Evolutionary conservation across 2,113 vertebrate genomes (phyloP), one percentile per base, ranked within the genome.

Genomic region (Onychostoma macrolepis): DNA sequence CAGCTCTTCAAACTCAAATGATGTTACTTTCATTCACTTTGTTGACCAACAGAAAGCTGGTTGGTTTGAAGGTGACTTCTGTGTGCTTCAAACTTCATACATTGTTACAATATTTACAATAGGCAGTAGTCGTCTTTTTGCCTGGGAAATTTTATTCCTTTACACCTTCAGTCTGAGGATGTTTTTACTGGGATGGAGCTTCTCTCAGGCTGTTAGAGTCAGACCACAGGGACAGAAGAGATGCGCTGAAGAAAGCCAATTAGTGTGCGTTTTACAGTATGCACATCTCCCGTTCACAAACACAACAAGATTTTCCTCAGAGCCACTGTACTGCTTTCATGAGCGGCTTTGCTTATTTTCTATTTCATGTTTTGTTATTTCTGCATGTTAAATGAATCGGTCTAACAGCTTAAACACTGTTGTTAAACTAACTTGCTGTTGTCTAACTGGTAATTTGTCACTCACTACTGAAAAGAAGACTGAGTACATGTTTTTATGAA

Each of bases 171-270:
- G 8, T 41, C 30, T 38, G 7, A 30, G 65, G 1, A 30, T 72
- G 69, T 24, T 72, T 75, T 26, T 45, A 75, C 24, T 26, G 19
- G 24, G 41, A 15, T 76, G 74, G n/a, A 63, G 84, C 38, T 36
- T 84, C 80, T 78, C n/a, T 81, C n/a, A 17, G 72, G 63, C 11
- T 74, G 63, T 88, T 48, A 65, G 72, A 74, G 86, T 63, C 13
- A 67, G 45, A 53, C 74, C 58, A 28, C 26, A 43, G 85, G 86
- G 65, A 75, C 28, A 88, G 75, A 33, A 85, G 28, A 83, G 36
- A 72, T 38, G 17, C 4, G 0, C 19, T 72, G 69, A 38, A 24
- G 33, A 72, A 36, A 85, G 78, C 82, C 86, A 91, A 87, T 89
- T 90, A 89, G 67, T 41, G 48, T 48, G 28, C 15, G 4, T 7